Evolutionary conservation across 2,888 invertebrate species (phyloP), one percentile per base, ranked within the genome.

Genomic region (Melanchra persicariae): DNA sequence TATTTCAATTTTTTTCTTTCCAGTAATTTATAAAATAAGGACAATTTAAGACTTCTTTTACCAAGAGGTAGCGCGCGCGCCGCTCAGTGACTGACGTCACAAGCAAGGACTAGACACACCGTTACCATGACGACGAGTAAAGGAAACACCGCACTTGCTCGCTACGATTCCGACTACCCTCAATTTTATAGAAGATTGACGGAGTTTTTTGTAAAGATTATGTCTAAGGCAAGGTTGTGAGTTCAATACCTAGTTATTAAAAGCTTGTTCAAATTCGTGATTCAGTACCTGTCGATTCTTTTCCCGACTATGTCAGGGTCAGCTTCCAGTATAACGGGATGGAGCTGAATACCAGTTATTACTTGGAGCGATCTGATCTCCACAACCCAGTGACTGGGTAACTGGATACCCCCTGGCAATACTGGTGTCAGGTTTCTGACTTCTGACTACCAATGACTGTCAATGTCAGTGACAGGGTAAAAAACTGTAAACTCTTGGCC

Each of bases 21-120:
- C 79, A 83, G 84, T 77, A 73, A 72, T 69, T 78, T 75, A 82
- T 77, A 51, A 45, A 72, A 62, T 80, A 82, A 85, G 85, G 80
- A 80, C 74, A 75, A 83, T 60, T 84, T 70, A 85, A 85, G 85
- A 85, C 85, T 85, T 83, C 55, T 79, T 55, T 74, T 74, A 77
- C 70, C 70, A 75, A 74, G 70, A 71, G 83, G 82, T 79, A n/a
- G 65, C 71, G 79, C 63, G 17, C n/a, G 45, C 61, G 65, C 67
- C 60, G 74, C 74, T 71, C 61, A 40, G 77, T 73, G 84, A 67
- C 76, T 57, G 69, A 55, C 75, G 81, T 79, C 79, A 75, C 70
- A 55, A 15, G 5, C 70, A 54, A 60, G 70, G 81, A 73, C 70
- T 59, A 59, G n/a, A 57, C 51, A 71, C 64, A 60, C 54, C 66